Base-by-base conservation (phyloP, 2,797 vertebrate species). In the Sebastes matsubarae region DNA sequence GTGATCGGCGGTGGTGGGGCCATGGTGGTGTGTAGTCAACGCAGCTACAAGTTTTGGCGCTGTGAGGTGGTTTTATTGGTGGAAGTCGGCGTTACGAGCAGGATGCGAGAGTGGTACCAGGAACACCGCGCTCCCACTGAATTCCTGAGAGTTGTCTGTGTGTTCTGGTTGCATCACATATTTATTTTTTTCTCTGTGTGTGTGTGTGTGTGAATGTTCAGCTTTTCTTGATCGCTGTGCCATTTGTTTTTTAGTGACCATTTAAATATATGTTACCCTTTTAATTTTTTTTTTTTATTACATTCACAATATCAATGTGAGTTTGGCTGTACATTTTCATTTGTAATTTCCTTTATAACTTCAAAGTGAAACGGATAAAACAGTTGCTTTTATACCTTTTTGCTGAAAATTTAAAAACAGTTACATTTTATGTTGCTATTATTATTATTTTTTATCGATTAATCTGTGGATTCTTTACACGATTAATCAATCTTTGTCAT, bases 81-180 rank as follows among this genome's bases (percentile, higher is more conserved):
- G 61, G 30, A 64, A 60, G 73, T 72, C 4, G 14, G 30, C 2
- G 2, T 68, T 69, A 29, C 80, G 57, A 50, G 52, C 14, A 32
- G 58, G 58, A 68, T 78, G n/a, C 38, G 29, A 79, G 52, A 79
- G 57, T 57, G 61, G 71, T 84, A 91, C 88, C 86, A 88, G 82
- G 78, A 92, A 75, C 80, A 57, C 68, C 9, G 75, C 75, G 66
- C 85, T 89, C 85, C 81, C 80, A 29, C 78, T 16, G 10, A 72
- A 89, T 90, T 89, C 88, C 84, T 79, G 2, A 65, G 9, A 27
- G 20, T 67, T 73, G 77, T 78, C 61, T 73, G 24, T 71, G 46
- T 60, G 57, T 71, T 78, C 66, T 36, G 75, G 22, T 71, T 36
- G 20, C 54, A 77, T 76, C 4, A 71, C 77, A 67, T 32, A 61